A percentile compares a stretch with the other conserved stretches of the same genome.
phyloP scores from a whole-genome alignment of 2,113 vertebrate genomes.

The Pheucticus melanocephalus region DNA sequence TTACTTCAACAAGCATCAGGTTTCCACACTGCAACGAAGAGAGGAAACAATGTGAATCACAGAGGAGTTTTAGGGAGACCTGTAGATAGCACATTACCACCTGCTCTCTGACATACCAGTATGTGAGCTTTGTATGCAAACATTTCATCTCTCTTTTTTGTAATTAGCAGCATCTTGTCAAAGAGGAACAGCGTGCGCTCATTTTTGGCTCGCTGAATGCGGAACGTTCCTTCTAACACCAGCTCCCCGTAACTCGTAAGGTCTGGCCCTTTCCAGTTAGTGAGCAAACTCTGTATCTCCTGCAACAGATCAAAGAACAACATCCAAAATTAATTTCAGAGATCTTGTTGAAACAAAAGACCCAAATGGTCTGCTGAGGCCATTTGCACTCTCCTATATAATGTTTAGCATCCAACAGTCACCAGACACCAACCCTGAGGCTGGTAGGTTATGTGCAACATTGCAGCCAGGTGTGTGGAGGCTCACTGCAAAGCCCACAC shows the following conservation, averaged over 20 bases:
- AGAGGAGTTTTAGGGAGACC: background rate
- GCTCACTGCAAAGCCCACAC: background rate
- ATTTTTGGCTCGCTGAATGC: constrained; percentile 94
- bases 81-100: background rate
- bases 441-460: background rate
- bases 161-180: constrained; percentile 93
- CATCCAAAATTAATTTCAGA: background rate
- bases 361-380: background rate
- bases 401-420: background rate
- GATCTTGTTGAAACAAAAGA: background rate
- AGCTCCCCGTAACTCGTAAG: constrained; percentile 94
- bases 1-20: constrained; percentile 98
- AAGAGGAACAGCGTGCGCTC: constrained; percentile 95
- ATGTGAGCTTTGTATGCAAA: constrained; percentile 97
- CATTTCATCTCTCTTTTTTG: constrained; percentile 93
- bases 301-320: constrained; percentile 60
- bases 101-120: constrained; percentile 76
- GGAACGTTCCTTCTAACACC: constrained; percentile 95
- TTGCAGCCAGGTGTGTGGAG: background rate
- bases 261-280: constrained; percentile 98
- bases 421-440: background rate
- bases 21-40: constrained; percentile 87
- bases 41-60: background rate
- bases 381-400: background rate
- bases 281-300: constrained; percentile 97